Evolutionary conservation across 2,888 invertebrate genomes (phyloP).

Genomic region (Tiliacea aurago): DNA sequence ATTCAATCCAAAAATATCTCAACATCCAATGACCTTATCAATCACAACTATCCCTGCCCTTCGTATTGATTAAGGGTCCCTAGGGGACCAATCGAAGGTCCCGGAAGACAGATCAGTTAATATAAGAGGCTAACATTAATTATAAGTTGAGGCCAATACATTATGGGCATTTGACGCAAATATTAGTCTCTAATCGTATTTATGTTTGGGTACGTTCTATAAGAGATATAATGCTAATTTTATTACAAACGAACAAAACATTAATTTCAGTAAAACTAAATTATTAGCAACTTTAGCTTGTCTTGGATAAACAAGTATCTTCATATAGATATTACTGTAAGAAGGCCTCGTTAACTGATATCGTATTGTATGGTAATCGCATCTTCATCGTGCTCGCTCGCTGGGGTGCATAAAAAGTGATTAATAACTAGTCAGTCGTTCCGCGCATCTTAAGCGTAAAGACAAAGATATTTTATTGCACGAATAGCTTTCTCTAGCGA

Average conservation of each 20-base stretch:
- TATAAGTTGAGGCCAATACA: neutral
- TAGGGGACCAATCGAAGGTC: slow-evolving; percentile 3
- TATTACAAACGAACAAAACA: slow-evolving; percentile 8
- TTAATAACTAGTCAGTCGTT: slow-evolving; percentile 65
- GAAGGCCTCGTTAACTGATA: slow-evolving; percentile 41
- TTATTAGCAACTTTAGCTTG: slow-evolving; percentile 7
- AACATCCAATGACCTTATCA: slow-evolving; percentile 23
- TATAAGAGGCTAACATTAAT: neutral
- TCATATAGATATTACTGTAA: slow-evolving; percentile 21
- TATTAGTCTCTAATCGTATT: neutral
- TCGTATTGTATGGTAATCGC: slow-evolving; percentile 64
- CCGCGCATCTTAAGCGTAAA: slow-evolving; percentile 72
- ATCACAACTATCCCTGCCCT: slow-evolving; percentile 24
- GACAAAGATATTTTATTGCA: slow-evolving; percentile 86
- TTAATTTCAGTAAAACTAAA: slow-evolving; percentile 27
- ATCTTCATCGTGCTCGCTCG: slow-evolving; percentile 42
- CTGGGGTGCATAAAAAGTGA: slow-evolving; percentile 63
- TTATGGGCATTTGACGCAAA: slow-evolving; percentile 1
- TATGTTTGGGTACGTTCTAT: neutral
- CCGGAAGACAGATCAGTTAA: neutral
- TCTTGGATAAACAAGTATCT: slow-evolving; percentile 20
- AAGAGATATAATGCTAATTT: slow-evolving; percentile 21
- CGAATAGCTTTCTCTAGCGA: slow-evolving; percentile 88
- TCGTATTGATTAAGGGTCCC: slow-evolving; percentile 7
- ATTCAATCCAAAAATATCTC: slow-evolving; percentile 21